phyloP scores from a whole-genome alignment of 1,140 invertebrate species.

The Eciton burchellii region DNA sequence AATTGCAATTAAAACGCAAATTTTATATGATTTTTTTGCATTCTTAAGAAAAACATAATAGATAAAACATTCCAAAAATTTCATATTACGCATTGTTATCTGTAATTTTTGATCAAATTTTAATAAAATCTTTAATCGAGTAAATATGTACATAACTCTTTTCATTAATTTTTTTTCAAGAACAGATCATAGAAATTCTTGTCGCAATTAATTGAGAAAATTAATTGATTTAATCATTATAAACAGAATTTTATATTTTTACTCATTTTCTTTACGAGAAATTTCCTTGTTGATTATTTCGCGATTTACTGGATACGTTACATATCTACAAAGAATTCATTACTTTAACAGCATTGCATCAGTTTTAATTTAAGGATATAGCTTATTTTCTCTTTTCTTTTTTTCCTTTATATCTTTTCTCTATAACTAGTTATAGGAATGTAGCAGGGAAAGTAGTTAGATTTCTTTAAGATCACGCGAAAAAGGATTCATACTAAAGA shows the following conservation, averaged over 20 bases:
- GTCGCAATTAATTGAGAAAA: too few relatives aligned
- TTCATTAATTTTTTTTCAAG: not conserved
- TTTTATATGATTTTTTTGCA: not conserved
- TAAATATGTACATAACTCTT: not conserved
- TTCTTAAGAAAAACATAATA: not conserved
- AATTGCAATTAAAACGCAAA: not conserved
- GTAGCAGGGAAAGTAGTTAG: not conserved
- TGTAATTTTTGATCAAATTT: not conserved
- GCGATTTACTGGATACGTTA: not conserved
- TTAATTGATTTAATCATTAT: too few relatives aligned
- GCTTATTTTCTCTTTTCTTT: slow-evolving; percentile 9
- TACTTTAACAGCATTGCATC: slow-evolving; percentile 31
- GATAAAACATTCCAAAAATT: slow-evolving; percentile 7
- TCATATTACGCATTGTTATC: not conserved
- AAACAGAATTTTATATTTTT: too few relatives aligned
- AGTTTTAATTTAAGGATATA: slow-evolving; percentile 32
- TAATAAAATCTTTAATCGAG: slow-evolving; percentile 1
- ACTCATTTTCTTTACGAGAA: not conserved
- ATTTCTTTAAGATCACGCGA: not conserved
- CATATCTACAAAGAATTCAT: slow-evolving; percentile 15
- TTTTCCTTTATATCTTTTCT: not conserved
- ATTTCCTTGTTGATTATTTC: not conserved
- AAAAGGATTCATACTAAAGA: slow-evolving; percentile 13
- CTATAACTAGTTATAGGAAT: slow-evolving; percentile 17
- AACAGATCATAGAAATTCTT: not conserved